Base-by-base conservation (phyloP, 2,888 invertebrate species). In the Malthinus flaveolus region DNA sequence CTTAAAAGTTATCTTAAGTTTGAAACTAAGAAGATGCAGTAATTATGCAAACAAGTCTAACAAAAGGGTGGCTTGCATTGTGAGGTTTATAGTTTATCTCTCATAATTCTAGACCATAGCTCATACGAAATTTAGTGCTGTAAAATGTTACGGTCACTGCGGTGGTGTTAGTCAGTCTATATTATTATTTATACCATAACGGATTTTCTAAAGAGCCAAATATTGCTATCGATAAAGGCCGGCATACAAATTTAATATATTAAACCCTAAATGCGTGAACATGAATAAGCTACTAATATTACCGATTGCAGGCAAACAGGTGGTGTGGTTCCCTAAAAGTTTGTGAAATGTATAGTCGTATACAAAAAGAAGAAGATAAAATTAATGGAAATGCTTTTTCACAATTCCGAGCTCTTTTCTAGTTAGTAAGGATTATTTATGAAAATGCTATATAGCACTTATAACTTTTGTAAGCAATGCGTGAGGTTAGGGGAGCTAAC, bases 371-470 rank as follows among this genome's bases (percentile, higher is more conserved):
- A 60, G 65, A 52, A 62, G 64, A 64, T 45, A 65, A 65, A 68
- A 68, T 70, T 68, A 68, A 70, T 70, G 67, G 67, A 66, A 66
- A 65, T 68, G 68, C 67, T 67, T 68, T 67, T 65, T 62, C 62
- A 53, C 61, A 62, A 66, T 64, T 63, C 63, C 39, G 39, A 36
- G 10, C 32, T 36, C 46, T 57, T 60, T 60, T 54, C 44, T 33
- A 48, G 53, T 36, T 53, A 53, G 34, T 37, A 53, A 46, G 36
- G 53, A 23, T 46, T 46, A 46, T 47, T 36, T 53, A 47, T 36
- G 47, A 31, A 47, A 23, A 23, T 23, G 5, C 23, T 23, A 23
- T 23, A 23, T 5, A 23, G 23, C 23, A 23, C 23, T 23, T 23
- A 23, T 23, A 23, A 23, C 23, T 5, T 23, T 23, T 23, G 23